Evolutionary conservation across 2,888 invertebrate genomes (phyloP), one percentile per base, ranked within the genome.

Genomic region (Drosophila maculinotata): DNA sequence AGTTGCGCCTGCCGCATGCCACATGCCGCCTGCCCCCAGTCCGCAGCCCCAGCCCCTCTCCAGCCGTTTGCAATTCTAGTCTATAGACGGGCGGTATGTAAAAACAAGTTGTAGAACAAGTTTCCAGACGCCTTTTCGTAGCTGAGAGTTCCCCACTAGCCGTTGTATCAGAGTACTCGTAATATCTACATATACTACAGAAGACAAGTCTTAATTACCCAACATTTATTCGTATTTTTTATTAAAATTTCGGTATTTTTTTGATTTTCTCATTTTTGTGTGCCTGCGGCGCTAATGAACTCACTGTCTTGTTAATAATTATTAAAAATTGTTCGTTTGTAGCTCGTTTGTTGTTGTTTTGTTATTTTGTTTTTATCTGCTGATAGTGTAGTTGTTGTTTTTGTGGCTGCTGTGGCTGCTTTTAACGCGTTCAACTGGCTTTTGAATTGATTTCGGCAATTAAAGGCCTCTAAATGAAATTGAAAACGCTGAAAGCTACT

Each of bases 81-180:
- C 36, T 41, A 47, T 53, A 35, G 54, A 45, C 64, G 68, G 65
- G 44, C 64, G 68, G 65, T 80, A 74, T 81, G 78, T 78, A 79
- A 86, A 84, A 84, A 88, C 88, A 89, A 87, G 80, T 79, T 89
- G 88, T 88, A 77, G 79, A 89, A 89, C 89, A 89, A 88, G 88
- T 89, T 89, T 85, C 68, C 68, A 79, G 78, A 87, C 80, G 84
- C 86, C 89, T 87, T 83, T 69, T 45, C 58, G 63, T 52, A 52
- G 56, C 44, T 36, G 12, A 31, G 51, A 38, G 48, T 12, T 12
- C 12, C 8, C 10, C 38, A 20, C 15, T 3, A 9, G 2, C 0
- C 2, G 15, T 23, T 69, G 80, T 73, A 54, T 33, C 17, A 51
- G 51, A 60, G 45, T 63, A 63, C 69, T 54, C 48, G 69, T 23